A percentile compares a stretch with the other conserved stretches of the same genome.
Evolutionary conservation across 2,888 invertebrate genomes (phyloP).

Genomic region (Antitype chi): DNA sequence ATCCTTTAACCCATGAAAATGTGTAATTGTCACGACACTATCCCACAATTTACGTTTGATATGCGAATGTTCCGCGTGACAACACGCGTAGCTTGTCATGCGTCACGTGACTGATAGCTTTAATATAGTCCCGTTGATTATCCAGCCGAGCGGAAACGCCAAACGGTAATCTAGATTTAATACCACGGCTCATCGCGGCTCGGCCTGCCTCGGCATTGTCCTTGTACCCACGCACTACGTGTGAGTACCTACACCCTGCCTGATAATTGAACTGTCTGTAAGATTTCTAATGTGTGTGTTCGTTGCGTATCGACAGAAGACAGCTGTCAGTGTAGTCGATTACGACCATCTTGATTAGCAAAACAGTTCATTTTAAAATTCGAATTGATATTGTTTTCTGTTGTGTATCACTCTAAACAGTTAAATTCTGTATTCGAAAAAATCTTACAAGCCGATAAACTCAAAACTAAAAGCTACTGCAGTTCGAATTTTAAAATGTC

Average conservation of each 20-base stretch:
- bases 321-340: constrained; percentile 34
- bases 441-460: constrained; percentile 36
- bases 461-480: constrained; percentile 43
- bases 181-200: constrained; percentile 85
- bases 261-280: constrained; percentile 60
- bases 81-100: constrained; percentile 82
- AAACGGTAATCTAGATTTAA: constrained; percentile 90
- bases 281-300: constrained; percentile 47
- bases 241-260: constrained; percentile 35
- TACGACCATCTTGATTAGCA: constrained; percentile 10
- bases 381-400: constrained; percentile 10
- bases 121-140: constrained; percentile 89
- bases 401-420: constrained; percentile 30
- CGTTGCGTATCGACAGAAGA: constrained; percentile 33
- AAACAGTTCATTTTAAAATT: constrained; percentile 26
- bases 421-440: constrained; percentile 30
- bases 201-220: constrained; percentile 74
- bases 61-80: constrained; percentile 78
- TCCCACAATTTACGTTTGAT: constrained; percentile 79
- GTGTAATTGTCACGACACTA: constrained; percentile 74
- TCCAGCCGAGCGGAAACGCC: constrained; percentile 86
- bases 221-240: constrained; percentile 66
- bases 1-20: constrained; percentile 71
- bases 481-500: constrained; percentile 58
- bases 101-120: constrained; percentile 88